A percentile compares a stretch with the other conserved stretches of the same genome.
Evolutionary conservation across 2,113 vertebrate genomes (phyloP).

Genomic region (Coryphaenoides rupestris): DNA sequence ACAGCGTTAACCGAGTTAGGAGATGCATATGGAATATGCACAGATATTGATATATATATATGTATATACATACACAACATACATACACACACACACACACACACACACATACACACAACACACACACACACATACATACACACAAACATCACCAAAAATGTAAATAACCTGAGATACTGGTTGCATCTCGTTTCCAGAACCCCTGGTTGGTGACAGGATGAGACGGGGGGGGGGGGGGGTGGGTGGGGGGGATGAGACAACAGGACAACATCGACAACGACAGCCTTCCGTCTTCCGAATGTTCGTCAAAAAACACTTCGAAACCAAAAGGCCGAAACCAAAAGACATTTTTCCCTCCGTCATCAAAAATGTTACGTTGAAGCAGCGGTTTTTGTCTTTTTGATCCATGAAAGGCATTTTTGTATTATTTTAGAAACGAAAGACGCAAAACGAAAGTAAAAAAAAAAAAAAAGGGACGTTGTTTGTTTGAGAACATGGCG

Average conservation of each 20-base stretch:
- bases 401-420: constrained; percentile 66
- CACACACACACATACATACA: constrained; percentile 55
- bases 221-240: no score
- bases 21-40: constrained; percentile 75
- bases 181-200: constrained; percentile 79
- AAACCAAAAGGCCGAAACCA: constrained; percentile 48
- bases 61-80: constrained; percentile 55
- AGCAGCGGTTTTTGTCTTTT: constrained; percentile 68
- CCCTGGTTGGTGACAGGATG: constrained; percentile 63
- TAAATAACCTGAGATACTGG: constrained; percentile 82
- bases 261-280: constrained; percentile 62
- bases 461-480: constrained; percentile 7
- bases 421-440: constrained; percentile 57
- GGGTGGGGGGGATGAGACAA: constrained; percentile 60
- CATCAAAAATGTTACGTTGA: constrained; percentile 18
- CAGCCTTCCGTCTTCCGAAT: constrained; percentile 49
- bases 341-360: constrained; percentile 63
- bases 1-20: constrained; percentile 65
- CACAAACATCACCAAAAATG: constrained; percentile 74
- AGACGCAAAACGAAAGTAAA: constrained; percentile 28
- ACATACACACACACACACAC: constrained; percentile 59
- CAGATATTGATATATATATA: constrained; percentile 67
- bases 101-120: constrained; percentile 66
- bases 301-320: constrained; percentile 53
- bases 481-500: constrained; percentile 27